phyloP scores from a whole-genome alignment of 2,888 invertebrate species.

The Agrilus biguttatus region DNA sequence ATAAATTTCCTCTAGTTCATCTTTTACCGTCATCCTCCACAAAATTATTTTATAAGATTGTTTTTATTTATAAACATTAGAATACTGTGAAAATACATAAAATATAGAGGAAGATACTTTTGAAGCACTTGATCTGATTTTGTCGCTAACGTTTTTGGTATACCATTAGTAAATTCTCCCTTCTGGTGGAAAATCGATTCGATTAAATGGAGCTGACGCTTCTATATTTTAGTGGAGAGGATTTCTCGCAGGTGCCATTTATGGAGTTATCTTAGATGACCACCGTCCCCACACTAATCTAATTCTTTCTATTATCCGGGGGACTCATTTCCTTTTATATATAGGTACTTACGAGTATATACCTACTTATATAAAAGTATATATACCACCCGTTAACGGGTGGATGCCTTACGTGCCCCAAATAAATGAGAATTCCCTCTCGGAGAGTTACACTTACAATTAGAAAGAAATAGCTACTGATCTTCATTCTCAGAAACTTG shows the following conservation, averaged over 20 bases:
- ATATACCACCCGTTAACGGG: too few species aligned
- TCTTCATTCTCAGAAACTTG: too few species aligned
- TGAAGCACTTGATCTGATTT: too few species aligned
- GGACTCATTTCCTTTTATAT: conserved; percentile 9
- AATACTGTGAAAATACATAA: not conserved
- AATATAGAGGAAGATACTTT: not conserved
- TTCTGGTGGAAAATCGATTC: not conserved
- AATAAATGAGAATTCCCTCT: conserved; percentile 6
- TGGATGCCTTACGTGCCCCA: not conserved
- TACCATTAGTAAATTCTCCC: not conserved
- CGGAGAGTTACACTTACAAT: too few species aligned
- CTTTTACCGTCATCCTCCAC: too few species aligned
- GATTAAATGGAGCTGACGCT: not conserved
- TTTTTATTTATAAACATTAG: too few species aligned
- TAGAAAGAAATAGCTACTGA: too few species aligned
- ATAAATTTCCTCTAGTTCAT: too few species aligned
- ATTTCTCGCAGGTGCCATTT: conserved; percentile 9
- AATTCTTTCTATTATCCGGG: conserved; percentile 25
- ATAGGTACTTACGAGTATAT: too few species aligned
- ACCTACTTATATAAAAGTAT: too few species aligned
- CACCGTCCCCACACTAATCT: conserved; percentile 24
- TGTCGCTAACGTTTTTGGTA: too few species aligned
- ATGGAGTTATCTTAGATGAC: conserved; percentile 2
- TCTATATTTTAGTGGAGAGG: conserved; percentile 4
- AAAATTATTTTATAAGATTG: too few species aligned